Evolutionary conservation across 2,797 vertebrate genomes (phyloP).

Genomic region (Peromyscus attwateri): DNA sequence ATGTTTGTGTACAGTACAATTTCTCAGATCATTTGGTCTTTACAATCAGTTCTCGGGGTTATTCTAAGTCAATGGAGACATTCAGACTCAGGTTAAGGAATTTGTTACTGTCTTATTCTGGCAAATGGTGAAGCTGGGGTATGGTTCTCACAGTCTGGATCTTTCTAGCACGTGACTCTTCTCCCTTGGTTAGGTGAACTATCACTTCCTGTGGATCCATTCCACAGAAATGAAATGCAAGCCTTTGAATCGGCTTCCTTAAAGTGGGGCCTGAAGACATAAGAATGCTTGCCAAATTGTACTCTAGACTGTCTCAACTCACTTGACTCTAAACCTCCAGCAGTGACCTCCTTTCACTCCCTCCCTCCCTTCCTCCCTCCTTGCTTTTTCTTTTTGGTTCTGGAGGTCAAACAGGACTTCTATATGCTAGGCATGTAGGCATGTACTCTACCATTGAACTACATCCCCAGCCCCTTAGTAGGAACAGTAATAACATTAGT

Average conservation of each 20-base stretch:
- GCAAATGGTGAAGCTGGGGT: not conserved
- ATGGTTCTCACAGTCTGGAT: not conserved
- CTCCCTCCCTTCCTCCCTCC: fast-evolving
- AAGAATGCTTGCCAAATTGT: not conserved
- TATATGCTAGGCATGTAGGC: not conserved
- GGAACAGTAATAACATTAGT: not conserved
- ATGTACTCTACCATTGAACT: not conserved
- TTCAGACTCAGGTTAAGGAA: not conserved
- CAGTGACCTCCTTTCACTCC: not conserved
- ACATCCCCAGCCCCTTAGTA: not conserved
- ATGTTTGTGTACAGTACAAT: not conserved
- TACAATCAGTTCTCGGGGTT: not conserved
- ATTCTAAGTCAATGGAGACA: slow-evolving; percentile 33
- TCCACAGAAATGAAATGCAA: not conserved
- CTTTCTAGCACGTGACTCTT: slow-evolving; percentile 2
- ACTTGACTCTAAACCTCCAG: slow-evolving; percentile 4
- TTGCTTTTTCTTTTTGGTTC: not conserved
- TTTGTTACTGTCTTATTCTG: slow-evolving; percentile 28
- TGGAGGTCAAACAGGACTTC: not conserved
- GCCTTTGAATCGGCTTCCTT: not conserved
- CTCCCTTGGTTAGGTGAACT: not conserved
- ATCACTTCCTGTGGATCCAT: not conserved
- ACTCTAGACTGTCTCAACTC: not conserved
- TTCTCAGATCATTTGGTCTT: slow-evolving; percentile 19
- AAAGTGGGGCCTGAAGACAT: not conserved